Percentiles rank a stretch among this genome's conserved stretches.
phyloP scores from a whole-genome alignment of 2,797 vertebrate genomes.

The Sebastes dallii region DNA sequence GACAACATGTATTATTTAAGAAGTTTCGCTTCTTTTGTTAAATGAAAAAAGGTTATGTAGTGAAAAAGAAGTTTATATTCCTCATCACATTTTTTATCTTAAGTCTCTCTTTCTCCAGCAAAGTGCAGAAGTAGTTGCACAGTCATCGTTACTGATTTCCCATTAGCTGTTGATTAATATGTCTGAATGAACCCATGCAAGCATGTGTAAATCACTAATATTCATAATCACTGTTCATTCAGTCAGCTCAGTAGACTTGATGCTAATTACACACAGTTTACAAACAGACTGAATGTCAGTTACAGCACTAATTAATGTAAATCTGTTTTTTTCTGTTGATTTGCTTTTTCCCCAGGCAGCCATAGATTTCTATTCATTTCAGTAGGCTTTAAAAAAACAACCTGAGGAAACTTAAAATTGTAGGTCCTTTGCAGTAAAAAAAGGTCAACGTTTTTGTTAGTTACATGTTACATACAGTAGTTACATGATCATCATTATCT shows the following conservation, averaged over 20 bases:
- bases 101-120: too few species aligned
- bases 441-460: not conserved
- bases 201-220: not conserved
- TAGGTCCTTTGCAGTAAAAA: not conserved
- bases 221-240: slow-evolving; percentile 9
- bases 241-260: slow-evolving; percentile 21
- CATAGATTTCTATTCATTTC: not conserved
- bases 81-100: not conserved
- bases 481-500: not conserved
- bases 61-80: not conserved
- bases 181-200: not conserved
- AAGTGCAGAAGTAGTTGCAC: not conserved
- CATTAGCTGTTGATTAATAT: not conserved
- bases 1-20: not conserved
- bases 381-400: not conserved
- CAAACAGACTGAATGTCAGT: slow-evolving; percentile 11
- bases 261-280: slow-evolving; percentile 12
- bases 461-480: not conserved
- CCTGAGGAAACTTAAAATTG: not conserved
- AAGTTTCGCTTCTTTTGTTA: not conserved
- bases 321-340: not conserved
- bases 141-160: not conserved
- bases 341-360: not conserved
- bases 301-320: not conserved
- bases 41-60: not conserved